Conservation (phyloP, 2,888 invertebrate genomes). For the Brachynemurus nebulosus region DNA sequence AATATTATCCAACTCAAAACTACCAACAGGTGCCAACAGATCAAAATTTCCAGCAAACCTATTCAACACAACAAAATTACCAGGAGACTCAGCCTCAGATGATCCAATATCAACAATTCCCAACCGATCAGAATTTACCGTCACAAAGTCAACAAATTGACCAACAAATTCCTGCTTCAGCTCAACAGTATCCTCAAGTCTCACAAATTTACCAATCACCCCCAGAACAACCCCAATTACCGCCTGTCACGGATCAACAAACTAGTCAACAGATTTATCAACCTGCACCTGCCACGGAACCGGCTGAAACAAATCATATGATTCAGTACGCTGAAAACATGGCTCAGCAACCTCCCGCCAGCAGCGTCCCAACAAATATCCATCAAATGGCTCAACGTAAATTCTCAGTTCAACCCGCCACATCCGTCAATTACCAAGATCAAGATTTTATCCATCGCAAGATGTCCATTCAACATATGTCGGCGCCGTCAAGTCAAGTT, state of each 20-base stretch:
- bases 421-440: neutral
- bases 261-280: slow-evolving; percentile 11
- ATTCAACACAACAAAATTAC: neutral
- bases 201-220: slow-evolving; percentile 10
- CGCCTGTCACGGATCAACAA: slow-evolving; percentile 8
- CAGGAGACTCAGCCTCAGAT: neutral
- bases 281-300: slow-evolving; percentile 14
- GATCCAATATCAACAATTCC: slow-evolving; percentile 3
- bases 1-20: neutral
- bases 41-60: neutral
- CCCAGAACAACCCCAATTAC: slow-evolving; percentile 11
- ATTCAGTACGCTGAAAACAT: slow-evolving; percentile 11
- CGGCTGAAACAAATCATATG: slow-evolving; percentile 7
- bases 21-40: neutral
- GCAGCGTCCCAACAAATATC: too few species aligned
- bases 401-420: neutral
- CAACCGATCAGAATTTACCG: too few species aligned
- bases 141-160: neutral
- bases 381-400: neutral
- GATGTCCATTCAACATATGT: slow-evolving; percentile 5
- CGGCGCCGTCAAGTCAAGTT: neutral
- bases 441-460: neutral
- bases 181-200: slow-evolving; percentile 7
- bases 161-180: slow-evolving; percentile 6
- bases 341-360: slow-evolving; percentile 1